Base-by-base conservation (phyloP, 1,140 invertebrate species). In the Drosophila chauvacae region DNA sequence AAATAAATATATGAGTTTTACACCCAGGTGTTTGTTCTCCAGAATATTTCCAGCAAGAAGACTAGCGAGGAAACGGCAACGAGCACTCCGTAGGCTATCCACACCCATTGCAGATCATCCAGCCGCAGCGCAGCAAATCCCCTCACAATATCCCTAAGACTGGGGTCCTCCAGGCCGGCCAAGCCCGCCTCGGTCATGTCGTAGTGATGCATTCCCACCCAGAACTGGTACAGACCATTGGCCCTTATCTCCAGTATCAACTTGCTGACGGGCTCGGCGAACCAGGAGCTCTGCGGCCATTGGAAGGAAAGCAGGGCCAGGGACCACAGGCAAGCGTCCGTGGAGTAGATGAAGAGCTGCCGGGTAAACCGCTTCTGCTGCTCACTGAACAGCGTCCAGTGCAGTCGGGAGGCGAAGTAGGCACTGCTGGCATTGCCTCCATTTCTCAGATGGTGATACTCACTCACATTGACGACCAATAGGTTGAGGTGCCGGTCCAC, bases 321-420 rank as follows among this genome's bases (percentile, higher is more conserved):
- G 0, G 78, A 30, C 16, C 55, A 61, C 9, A 70, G 2, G 39
- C 85, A 90, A n/a, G 81, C 85, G 16, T 81, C 81, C 61, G 14
- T 56, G 3, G 85, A 90, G 63, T 85, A 90, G 5, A 85, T 44
- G 13, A 90, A 90, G 0, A 90, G 60, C 14, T 86, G 75, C 0
- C 48, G 60, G 0, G 60, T 42, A 33, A 90, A 90, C 35, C 78
- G 78, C 57, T 77, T 85, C 39, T 90, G 85, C 33, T 90, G 86
- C 10, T 72, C 57, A n/a, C 47, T 76, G n/a, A 80, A 57, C n/a
- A 85, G 18, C 1, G 63, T 68, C 85, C 86, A 90, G 23, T 81
- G 74, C 4, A 90, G 53, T 0, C 85, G 85, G 4, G 86, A 74
- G 47, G 78, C 55, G 3, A 81, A 76, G 33, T 85, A 90, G 28